These are phyloP conservation scores for Gopherus evgoodei DNA, from an alignment of 2,113 vertebrate genomes.

Conservation along the genomic window DNA sequence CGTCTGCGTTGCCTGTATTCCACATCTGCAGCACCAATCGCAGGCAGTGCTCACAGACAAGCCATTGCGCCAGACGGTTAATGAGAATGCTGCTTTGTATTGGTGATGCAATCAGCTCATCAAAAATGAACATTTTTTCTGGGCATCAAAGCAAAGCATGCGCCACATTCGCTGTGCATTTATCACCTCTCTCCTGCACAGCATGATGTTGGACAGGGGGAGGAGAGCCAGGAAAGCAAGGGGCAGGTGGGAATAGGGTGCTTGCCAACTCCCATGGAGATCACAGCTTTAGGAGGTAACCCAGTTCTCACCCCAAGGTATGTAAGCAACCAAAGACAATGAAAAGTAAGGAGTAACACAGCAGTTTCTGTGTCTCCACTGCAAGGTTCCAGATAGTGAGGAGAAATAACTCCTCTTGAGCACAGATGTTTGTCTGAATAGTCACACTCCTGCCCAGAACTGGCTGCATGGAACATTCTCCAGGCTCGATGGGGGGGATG, in stretches of 20 bases:
- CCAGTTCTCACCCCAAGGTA: not conserved
- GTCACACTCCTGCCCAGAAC: not conserved
- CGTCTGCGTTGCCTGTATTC: not conserved
- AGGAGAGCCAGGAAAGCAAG: not conserved
- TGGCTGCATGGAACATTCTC: not conserved
- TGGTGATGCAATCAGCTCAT: not conserved
- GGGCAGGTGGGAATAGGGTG: not conserved
- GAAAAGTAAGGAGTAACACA: not conserved
- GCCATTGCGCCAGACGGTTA: not conserved
- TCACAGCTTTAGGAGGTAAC: not conserved
- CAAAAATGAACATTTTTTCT: not conserved
- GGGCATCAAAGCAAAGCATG: not conserved
- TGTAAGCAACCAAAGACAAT: too few species aligned
- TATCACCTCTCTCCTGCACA: not conserved
- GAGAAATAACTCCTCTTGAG: not conserved
- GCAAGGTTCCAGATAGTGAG: not conserved
- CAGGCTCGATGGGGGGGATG: accelerated
- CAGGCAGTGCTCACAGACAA: not conserved
- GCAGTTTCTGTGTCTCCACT: accelerated
- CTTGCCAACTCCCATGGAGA: not conserved
- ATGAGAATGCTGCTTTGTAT: not conserved
- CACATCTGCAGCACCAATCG: not conserved
- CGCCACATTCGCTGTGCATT: not conserved
- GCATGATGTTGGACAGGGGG: not conserved
- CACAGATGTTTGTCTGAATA: not conserved